Conservation (phyloP, 2,888 invertebrate species). For the Tenthredo amoena region DNA sequence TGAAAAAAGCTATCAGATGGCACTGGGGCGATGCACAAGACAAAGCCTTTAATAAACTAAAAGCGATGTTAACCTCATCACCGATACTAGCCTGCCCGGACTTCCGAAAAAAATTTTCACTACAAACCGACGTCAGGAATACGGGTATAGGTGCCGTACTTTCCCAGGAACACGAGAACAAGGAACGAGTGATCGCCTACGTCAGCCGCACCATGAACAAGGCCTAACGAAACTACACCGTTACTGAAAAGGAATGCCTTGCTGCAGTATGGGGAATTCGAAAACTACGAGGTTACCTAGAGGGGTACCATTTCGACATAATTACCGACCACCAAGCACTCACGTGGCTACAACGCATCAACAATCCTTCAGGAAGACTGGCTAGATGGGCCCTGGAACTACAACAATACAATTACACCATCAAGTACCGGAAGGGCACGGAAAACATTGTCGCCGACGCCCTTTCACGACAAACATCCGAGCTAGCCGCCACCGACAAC, state of each 20-base stretch:
- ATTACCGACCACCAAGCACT: constrained; percentile 53
- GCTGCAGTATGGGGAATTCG: constrained; percentile 41
- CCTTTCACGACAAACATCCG: neutral
- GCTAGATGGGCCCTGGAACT: constrained; percentile 50
- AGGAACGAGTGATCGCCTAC: neutral
- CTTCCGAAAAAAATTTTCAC: neutral
- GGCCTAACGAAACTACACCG: constrained; percentile 31
- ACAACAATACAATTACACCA: constrained; percentile 26
- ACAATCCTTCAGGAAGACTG: constrained; percentile 33
- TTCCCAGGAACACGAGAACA: neutral
- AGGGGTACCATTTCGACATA: constrained; percentile 49
- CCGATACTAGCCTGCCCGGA: neutral
- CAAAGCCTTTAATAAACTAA: too few relatives aligned
- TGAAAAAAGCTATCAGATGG: too few relatives aligned
- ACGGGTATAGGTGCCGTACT: neutral
- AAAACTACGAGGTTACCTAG: constrained; percentile 48
- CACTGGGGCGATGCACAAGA: too few relatives aligned
- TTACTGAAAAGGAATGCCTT: constrained; percentile 40
- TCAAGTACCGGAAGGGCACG: neutral
- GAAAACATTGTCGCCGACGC: constrained; percentile 14
- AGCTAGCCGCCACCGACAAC: neutral
- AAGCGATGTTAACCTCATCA: too few relatives aligned
- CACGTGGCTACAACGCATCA: constrained; percentile 58
- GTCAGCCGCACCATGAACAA: neutral
- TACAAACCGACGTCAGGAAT: neutral